Conservation (phyloP, 1,140 invertebrate species). For the Triops cancriformis region DNA sequence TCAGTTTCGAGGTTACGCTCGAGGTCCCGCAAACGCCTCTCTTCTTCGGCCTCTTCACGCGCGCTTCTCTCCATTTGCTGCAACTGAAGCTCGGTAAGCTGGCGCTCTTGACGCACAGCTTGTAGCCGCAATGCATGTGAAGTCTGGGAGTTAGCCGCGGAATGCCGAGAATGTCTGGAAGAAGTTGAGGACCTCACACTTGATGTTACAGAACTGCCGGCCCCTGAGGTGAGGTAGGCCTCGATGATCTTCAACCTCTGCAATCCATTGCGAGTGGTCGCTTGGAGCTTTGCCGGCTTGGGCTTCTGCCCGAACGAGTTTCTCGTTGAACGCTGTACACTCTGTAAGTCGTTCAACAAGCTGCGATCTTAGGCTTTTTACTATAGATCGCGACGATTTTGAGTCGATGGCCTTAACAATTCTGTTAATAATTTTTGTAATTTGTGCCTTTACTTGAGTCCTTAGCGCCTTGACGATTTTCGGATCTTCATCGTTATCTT, state of each 20-base stretch:
- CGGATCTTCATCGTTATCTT: too few relatives aligned
- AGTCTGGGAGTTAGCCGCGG: not conserved
- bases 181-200: not conserved
- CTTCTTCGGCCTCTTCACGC: not conserved
- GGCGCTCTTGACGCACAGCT: not conserved
- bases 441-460: too few relatives aligned
- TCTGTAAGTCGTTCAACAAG: not conserved
- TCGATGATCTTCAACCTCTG: not conserved
- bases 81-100: not conserved
- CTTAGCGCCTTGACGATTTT: too few relatives aligned
- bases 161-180: not conserved
- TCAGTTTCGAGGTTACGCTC: too few relatives aligned
- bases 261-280: not conserved
- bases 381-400: too few relatives aligned
- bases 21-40: too few relatives aligned
- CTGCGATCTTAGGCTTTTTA: too few relatives aligned
- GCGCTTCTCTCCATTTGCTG: not conserved
- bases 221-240: not conserved
- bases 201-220: not conserved
- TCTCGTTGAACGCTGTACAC: not conserved
- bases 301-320: not conserved
- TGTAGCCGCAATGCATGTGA: not conserved
- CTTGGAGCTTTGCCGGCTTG: not conserved
- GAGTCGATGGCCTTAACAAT: too few relatives aligned
- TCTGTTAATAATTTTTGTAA: too few relatives aligned